Percentiles rank a stretch among this genome's conserved stretches.
Conservation (phyloP, 2,113 vertebrate species). For the Phylloscopus trochilus region DNA sequence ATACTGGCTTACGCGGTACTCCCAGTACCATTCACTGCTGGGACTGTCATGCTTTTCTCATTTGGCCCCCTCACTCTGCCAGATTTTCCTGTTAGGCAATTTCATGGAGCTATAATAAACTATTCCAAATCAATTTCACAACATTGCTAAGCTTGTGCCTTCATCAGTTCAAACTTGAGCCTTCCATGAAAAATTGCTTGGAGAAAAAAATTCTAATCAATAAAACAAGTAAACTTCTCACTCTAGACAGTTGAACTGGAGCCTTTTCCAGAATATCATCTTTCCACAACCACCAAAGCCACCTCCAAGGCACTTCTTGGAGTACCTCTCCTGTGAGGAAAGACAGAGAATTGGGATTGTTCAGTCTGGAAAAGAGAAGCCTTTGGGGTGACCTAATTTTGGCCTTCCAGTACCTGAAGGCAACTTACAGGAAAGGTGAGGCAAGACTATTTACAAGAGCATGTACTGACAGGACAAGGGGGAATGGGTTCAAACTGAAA, state of each 20-base stretch:
- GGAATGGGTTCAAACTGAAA: not conserved
- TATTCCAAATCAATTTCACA: slow-evolving; percentile 50
- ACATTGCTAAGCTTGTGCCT: not conserved
- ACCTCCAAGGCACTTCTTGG: not conserved
- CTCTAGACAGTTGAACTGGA: not conserved
- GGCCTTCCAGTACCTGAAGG: not conserved
- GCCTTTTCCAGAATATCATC: not conserved
- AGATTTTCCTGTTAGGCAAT: slow-evolving; percentile 29
- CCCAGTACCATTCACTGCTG: not conserved
- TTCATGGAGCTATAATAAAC: slow-evolving; percentile 31
- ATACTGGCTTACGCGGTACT: not conserved
- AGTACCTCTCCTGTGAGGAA: not conserved
- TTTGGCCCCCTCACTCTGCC: not conserved
- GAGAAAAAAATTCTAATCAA: not conserved
- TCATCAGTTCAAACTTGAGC: slow-evolving; percentile 3
- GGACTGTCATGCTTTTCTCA: not conserved
- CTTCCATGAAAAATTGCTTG: slow-evolving; percentile 11
- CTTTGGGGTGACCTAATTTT: not conserved
- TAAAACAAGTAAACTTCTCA: not conserved
- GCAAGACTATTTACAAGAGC: not conserved
- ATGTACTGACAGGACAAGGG: not conserved
- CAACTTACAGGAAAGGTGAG: not conserved
- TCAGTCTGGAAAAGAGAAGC: not conserved
- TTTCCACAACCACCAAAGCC: not conserved
- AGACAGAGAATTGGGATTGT: not conserved